Evolutionary conservation across 2,797 vertebrate genomes (phyloP).

Genomic region (Perodicticus potto): DNA sequence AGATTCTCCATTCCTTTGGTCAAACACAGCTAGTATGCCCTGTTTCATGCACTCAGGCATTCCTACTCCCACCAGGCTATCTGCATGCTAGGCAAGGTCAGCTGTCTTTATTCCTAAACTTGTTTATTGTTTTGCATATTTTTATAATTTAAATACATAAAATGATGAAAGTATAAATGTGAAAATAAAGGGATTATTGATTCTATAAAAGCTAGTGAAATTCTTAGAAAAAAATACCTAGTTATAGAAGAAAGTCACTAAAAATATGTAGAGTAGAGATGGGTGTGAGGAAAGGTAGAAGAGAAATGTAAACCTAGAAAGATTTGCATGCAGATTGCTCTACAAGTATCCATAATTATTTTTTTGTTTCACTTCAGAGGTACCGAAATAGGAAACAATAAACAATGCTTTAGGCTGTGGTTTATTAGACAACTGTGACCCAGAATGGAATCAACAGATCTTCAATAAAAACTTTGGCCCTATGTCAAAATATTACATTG

Average conservation of each 20-base stretch:
- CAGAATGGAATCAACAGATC: background rate
- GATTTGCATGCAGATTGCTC: slow-evolving; percentile 11
- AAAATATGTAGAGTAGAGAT: background rate
- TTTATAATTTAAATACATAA: slow-evolving; percentile 15
- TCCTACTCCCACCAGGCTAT: background rate
- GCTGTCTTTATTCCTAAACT: background rate
- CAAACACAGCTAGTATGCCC: background rate
- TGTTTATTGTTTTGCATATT: slow-evolving; percentile 29
- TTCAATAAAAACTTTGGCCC: background rate
- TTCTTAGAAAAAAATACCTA: background rate
- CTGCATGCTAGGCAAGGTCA: background rate
- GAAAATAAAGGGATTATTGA: slow-evolving; percentile 23
- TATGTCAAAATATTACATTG: slow-evolving; percentile 35
- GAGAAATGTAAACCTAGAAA: background rate
- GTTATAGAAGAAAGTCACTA: background rate
- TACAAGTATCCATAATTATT: slow-evolving; percentile 31
- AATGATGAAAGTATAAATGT: background rate
- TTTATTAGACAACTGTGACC: slow-evolving; percentile 18
- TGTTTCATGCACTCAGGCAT: accelerated
- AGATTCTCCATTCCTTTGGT: background rate
- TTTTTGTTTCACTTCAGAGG: slow-evolving; percentile 44
- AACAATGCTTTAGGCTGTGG: background rate
- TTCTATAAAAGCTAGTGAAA: slow-evolving; percentile 51
- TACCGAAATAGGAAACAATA: background rate
- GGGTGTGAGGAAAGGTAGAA: background rate